phyloP scores from a whole-genome alignment of 2,113 vertebrate species.

The Athene cunicularia region DNA sequence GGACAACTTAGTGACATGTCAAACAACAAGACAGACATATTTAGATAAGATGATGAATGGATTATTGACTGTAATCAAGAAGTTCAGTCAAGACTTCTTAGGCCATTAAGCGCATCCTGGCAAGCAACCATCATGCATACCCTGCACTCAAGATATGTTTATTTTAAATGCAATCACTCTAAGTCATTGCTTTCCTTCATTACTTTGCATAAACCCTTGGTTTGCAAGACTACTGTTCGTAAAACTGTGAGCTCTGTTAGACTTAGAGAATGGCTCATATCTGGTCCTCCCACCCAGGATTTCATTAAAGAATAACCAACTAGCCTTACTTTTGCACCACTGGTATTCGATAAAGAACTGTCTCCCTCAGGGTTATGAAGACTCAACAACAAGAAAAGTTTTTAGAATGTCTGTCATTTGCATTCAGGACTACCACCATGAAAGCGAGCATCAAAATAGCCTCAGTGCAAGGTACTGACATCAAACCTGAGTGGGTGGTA shows the following conservation, averaged over 20 bases:
- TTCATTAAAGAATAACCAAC: background rate
- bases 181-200: background rate
- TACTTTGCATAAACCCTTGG: background rate
- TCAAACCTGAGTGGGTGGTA: accelerated
- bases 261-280: background rate
- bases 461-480: background rate
- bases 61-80: constrained; percentile 3
- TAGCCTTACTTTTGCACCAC: background rate
- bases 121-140: background rate
- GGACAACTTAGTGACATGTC: background rate
- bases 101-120: background rate
- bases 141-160: background rate
- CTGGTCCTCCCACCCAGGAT: background rate
- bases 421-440: background rate
- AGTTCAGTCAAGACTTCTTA: background rate
- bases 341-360: background rate
- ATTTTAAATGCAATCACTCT: constrained; percentile 11
- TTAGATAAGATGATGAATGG: constrained; percentile 22
- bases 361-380: background rate
- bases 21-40: background rate
- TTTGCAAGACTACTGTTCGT: background rate
- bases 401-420: background rate
- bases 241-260: background rate
- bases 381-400: background rate
- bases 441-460: background rate